A percentile compares a stretch with the other conserved stretches of the same genome.
Evolutionary conservation across 64 coral and sea anemone genomes (phyloP).

Genomic region (Astreopora myriophthalma): DNA sequence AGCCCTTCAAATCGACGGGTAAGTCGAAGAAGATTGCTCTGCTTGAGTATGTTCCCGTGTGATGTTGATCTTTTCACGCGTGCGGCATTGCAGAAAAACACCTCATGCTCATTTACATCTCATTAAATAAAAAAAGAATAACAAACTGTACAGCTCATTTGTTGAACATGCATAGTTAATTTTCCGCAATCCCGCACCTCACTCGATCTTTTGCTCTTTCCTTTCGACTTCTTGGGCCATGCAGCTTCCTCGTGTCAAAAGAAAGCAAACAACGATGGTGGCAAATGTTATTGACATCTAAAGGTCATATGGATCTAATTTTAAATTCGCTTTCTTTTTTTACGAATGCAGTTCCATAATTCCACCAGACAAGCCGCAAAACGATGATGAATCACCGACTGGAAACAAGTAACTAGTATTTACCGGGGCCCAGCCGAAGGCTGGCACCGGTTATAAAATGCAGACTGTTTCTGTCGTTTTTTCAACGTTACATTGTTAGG

Average conservation of each 20-base stretch:
- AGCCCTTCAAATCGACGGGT: background rate
- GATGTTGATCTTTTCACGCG: too few species aligned
- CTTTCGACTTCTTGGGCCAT: conserved; percentile 44
- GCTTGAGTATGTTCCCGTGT: too few species aligned
- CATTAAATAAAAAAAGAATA: conserved; percentile 48
- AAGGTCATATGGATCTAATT: too few species aligned
- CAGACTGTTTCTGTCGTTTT: too few species aligned
- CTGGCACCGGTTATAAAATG: too few species aligned
- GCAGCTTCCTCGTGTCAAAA: conserved; percentile 49
- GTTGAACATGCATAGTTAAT: conserved; percentile 51
- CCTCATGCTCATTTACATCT: background rate
- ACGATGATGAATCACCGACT: background rate
- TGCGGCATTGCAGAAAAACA: too few species aligned
- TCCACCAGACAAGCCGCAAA: conserved; percentile 27
- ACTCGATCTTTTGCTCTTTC: conserved; percentile 33
- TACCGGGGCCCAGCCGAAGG: too few species aligned
- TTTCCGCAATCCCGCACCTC: conserved; percentile 48
- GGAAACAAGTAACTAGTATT: conserved; percentile 15
- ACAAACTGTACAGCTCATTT: conserved; percentile 46
- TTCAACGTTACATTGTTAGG: too few species aligned
- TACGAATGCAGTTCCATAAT: conserved; percentile 43
- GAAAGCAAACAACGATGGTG: conserved; percentile 46
- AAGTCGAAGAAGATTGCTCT: background rate
- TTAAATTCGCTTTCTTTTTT: too few species aligned
- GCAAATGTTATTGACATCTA: conserved; percentile 3